Evolutionary conservation across 2,797 vertebrate species (phyloP).

Genomic region (Liparis tanakae): DNA sequence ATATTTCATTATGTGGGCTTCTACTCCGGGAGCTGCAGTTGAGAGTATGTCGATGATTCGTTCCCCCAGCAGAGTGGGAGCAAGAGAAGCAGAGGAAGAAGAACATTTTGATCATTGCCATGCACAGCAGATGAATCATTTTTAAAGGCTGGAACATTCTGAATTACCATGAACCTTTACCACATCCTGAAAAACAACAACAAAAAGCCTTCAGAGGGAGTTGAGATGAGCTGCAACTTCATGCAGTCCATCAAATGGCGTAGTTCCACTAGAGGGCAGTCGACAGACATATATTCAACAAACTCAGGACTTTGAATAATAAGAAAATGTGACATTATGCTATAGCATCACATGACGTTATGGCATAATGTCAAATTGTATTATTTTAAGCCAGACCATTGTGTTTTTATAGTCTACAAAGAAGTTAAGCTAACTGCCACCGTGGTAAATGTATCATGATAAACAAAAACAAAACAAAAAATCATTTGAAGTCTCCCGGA

Average conservation of each 20-base stretch:
- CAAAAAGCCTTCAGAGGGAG: not conserved
- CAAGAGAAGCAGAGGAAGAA: not conserved
- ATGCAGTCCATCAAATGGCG: not conserved
- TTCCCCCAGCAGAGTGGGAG: not conserved
- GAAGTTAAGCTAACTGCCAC: not conserved
- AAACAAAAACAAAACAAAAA: no score
- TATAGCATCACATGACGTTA: not conserved
- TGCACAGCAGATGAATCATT: not conserved
- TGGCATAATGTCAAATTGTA: not conserved
- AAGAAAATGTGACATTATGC: not conserved
- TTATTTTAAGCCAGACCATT: not conserved
- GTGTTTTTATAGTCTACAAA: not conserved
- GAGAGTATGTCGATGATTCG: not conserved
- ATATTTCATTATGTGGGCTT: constrained; percentile 2
- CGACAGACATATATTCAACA: not conserved
- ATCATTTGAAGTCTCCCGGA: no score
- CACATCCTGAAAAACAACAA: not conserved
- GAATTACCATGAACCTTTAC: not conserved
- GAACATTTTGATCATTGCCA: not conserved
- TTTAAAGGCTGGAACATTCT: not conserved
- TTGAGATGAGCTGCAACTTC: not conserved
- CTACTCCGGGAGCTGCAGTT: not conserved
- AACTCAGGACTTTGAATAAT: not conserved
- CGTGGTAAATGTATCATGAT: not conserved
- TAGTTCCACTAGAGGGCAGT: not conserved